A percentile compares a stretch with the other conserved stretches of the same genome.
Evolutionary conservation across 1,140 invertebrate genomes (phyloP).

Genomic region (Listronotus oregonensis): DNA sequence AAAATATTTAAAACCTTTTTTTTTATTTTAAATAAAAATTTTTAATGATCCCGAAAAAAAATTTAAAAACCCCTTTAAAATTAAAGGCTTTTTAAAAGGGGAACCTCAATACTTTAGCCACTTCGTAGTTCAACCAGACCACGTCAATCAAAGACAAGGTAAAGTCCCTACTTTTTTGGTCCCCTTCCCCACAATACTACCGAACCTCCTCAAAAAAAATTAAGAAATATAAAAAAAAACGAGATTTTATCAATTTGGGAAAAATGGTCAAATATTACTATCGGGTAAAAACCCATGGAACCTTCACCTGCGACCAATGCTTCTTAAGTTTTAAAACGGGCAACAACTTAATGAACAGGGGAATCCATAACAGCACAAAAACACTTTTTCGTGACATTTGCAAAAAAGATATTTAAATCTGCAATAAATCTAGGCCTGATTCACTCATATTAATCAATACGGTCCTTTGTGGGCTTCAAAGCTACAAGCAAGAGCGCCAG

Average conservation of each 20-base stretch:
- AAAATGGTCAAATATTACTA: slow-evolving; percentile 12
- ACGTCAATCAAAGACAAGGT: too few relatives aligned
- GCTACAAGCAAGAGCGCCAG: slow-evolving; percentile 7
- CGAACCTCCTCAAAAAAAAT: too few relatives aligned
- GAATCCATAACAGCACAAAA: slow-evolving; percentile 20
- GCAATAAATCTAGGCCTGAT: slow-evolving; percentile 12
- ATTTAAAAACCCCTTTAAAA: too few relatives aligned
- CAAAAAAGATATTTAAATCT: slow-evolving; percentile 22
- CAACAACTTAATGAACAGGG: slow-evolving; percentile 35
- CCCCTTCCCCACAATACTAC: too few relatives aligned
- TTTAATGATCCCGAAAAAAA: too few relatives aligned
- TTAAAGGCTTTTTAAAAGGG: too few relatives aligned
- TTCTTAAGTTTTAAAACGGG: slow-evolving; percentile 56
- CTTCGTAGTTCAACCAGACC: too few relatives aligned
- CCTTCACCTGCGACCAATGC: slow-evolving; percentile 58
- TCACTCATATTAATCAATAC: slow-evolving; percentile 24
- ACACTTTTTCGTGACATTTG: slow-evolving; percentile 30
- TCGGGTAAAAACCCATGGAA: slow-evolving; percentile 10
- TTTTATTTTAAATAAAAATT: too few relatives aligned
- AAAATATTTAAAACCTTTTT: too few relatives aligned
- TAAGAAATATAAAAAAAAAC: too few relatives aligned
- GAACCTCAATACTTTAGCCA: too few relatives aligned
- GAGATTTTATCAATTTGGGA: slow-evolving; percentile 23
- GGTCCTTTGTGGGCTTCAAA: slow-evolving; percentile 29
- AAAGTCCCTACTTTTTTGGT: too few relatives aligned